These are phyloP conservation scores for Salminus brasiliensis DNA, from an alignment of 2,113 vertebrate genomes.

Conservation along the genomic window DNA sequence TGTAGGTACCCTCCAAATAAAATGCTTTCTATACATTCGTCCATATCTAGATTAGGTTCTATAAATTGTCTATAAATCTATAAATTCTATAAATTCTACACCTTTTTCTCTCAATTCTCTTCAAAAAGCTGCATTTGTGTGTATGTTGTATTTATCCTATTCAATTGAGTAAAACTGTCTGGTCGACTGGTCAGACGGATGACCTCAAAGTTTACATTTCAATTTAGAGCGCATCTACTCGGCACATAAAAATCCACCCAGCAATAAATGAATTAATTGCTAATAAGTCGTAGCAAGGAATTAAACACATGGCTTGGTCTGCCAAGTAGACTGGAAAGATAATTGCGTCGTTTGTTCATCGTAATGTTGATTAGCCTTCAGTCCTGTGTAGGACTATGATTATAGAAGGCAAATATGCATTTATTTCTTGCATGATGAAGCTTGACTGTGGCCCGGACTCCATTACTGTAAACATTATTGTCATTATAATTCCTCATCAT, in stretches of 20 bases:
- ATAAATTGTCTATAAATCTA: too few relatives aligned
- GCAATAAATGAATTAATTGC: constrained; percentile 43
- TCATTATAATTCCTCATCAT: constrained; percentile 32
- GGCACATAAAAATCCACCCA: constrained; percentile 35
- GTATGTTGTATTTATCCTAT: too few relatives aligned
- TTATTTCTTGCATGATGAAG: constrained; percentile 36
- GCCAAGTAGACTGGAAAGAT: constrained; percentile 55
- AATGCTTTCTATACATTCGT: too few relatives aligned
- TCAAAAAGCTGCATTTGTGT: too few relatives aligned
- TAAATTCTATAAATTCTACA: too few relatives aligned
- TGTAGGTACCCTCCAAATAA: too few relatives aligned
- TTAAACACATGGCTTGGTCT: constrained; percentile 44
- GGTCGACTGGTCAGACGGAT: not conserved
- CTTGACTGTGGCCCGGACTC: constrained; percentile 12
- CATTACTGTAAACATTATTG: constrained; percentile 39
- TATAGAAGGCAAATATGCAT: constrained; percentile 44
- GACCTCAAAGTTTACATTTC: constrained; percentile 21
- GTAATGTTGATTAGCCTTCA: constrained; percentile 55
- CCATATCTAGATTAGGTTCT: too few relatives aligned
- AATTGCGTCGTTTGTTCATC: constrained; percentile 52
- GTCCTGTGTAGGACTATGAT: constrained; percentile 29
- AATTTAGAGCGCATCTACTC: constrained; percentile 26
- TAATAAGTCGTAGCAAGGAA: constrained; percentile 44
- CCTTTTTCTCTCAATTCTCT: too few relatives aligned
- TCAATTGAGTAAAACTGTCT: too few relatives aligned